Evolutionary conservation across 2,888 invertebrate species (phyloP).

Genomic region (Drosophila mercatorum): DNA sequence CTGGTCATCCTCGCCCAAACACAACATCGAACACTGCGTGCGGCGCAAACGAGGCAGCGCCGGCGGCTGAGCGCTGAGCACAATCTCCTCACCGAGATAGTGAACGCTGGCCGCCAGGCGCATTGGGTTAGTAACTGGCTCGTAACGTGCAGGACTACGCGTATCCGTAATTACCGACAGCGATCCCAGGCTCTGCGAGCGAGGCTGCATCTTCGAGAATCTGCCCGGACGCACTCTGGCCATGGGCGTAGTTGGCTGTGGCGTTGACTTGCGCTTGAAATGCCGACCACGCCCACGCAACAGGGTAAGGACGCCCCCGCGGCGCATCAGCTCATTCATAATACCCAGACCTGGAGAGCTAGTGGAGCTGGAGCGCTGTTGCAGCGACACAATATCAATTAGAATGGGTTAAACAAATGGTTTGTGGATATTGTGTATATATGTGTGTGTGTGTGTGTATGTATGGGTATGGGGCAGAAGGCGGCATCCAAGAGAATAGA

Average conservation of each 20-base stretch:
- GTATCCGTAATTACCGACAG: constrained; percentile 84
- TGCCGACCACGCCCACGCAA: constrained; percentile 83
- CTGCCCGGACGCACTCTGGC: constrained; percentile 71
- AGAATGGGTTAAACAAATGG: constrained; percentile 40
- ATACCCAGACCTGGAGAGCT: constrained; percentile 81
- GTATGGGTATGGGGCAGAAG: constrained; percentile 11
- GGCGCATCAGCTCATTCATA: constrained; percentile 82
- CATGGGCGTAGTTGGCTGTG: constrained; percentile 82
- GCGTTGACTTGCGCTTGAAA: constrained; percentile 83
- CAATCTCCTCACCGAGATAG: constrained; percentile 77
- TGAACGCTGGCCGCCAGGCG: constrained; percentile 82
- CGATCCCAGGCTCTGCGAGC: constrained; percentile 84
- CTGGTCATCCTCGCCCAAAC: constrained; percentile 75
- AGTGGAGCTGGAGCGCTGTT: constrained; percentile 74
- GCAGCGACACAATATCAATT: constrained; percentile 25
- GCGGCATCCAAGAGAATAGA: constrained; percentile 62
- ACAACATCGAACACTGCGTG: constrained; percentile 82
- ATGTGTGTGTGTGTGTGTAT: not conserved
- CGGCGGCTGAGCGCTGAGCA: constrained; percentile 53
- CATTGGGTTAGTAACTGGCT: constrained; percentile 82
- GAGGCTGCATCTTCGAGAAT: constrained; percentile 78
- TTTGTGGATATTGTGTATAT: constrained; percentile 1
- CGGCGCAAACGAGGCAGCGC: constrained; percentile 77
- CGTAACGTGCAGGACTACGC: constrained; percentile 79
- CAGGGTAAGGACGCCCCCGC: constrained; percentile 84